These are phyloP conservation scores for Apostichopus parvimensis DNA, from an alignment of 35 echinoderm and acorn worm genomes.

Conservation along the genomic window DNA sequence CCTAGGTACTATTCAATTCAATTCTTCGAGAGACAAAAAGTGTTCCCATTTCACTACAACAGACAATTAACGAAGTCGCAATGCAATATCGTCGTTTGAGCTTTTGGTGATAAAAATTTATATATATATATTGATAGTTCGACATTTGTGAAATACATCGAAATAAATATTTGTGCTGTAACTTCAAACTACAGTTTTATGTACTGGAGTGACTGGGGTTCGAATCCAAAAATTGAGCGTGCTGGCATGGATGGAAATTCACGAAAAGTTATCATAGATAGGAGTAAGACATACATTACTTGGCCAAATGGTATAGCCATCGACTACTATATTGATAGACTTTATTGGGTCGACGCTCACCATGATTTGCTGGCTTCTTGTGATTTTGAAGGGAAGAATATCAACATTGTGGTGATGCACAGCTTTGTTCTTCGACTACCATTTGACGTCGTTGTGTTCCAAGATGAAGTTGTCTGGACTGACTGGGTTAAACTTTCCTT, in stretches of 20 bases:
- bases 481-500: constrained; percentile 81
- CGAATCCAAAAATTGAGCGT: constrained; percentile 67
- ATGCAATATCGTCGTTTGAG: constrained; percentile 57
- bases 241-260: constrained; percentile 88
- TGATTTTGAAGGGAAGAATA: constrained; percentile 60
- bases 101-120: background rate
- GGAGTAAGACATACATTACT: constrained; percentile 15
- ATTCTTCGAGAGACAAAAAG: constrained; percentile 59
- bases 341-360: constrained; percentile 95
- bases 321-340: constrained; percentile 65
- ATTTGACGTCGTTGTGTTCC: constrained; percentile 86
- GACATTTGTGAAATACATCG: too few species aligned
- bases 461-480: constrained; percentile 88
- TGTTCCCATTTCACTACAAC: background rate
- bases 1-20: too few species aligned
- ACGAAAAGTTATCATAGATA: constrained; percentile 57
- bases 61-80: constrained; percentile 37
- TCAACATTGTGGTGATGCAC: constrained; percentile 51
- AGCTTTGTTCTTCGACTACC: constrained; percentile 61
- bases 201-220: constrained; percentile 96
- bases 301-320: constrained; percentile 94
- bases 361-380: constrained; percentile 58
- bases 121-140: too few species aligned
- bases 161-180: background rate
- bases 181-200: constrained; percentile 56